A percentile compares a stretch with the other conserved stretches of the same genome.
These are phyloP conservation scores for Taenaris catops DNA, from an alignment of 2,888 invertebrate species.

Conservation along the genomic window DNA sequence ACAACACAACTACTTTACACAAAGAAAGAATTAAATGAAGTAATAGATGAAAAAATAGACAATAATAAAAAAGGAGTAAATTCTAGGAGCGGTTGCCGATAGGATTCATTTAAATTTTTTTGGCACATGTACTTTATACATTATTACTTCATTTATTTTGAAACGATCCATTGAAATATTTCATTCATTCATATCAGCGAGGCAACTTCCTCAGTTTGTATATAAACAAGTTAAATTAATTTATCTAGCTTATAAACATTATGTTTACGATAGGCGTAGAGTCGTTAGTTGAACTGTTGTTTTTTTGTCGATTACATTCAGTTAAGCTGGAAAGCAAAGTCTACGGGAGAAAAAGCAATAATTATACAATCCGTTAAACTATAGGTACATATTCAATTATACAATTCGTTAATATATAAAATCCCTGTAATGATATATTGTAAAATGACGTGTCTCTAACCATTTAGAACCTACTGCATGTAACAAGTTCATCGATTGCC, in stretches of 20 bases:
- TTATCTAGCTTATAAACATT: conserved; percentile 13
- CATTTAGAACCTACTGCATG: conserved; percentile 36
- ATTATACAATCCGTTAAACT: conserved; percentile 57
- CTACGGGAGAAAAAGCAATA: conserved; percentile 47
- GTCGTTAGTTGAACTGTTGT: conserved; percentile 16
- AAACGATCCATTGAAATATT: conserved; percentile 16
- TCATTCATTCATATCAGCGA: conserved; percentile 13
- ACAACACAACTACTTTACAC: conserved; percentile 30
- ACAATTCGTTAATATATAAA: conserved; percentile 75
- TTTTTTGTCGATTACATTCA: conserved; percentile 23
- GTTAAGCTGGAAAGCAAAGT: conserved; percentile 41
- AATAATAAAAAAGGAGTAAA: conserved; percentile 16
- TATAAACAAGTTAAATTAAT: too few species aligned
- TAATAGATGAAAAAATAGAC: conserved; percentile 9
- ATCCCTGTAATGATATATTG: conserved; percentile 80
- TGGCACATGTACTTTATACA: conserved; percentile 61
- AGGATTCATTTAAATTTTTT: conserved; percentile 39
- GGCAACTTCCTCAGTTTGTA: too few species aligned
- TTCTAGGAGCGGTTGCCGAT: conserved; percentile 24
- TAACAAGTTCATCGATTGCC: conserved; percentile 25
- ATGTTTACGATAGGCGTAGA: conserved; percentile 4
- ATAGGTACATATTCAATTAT: conserved; percentile 67
- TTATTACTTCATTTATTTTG: conserved; percentile 18
- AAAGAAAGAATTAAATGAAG: conserved; percentile 13
- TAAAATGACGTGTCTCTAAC: conserved; percentile 66